Evolutionary conservation across 1,140 invertebrate genomes (phyloP).

Genomic region (Plectus sambesii): DNA sequence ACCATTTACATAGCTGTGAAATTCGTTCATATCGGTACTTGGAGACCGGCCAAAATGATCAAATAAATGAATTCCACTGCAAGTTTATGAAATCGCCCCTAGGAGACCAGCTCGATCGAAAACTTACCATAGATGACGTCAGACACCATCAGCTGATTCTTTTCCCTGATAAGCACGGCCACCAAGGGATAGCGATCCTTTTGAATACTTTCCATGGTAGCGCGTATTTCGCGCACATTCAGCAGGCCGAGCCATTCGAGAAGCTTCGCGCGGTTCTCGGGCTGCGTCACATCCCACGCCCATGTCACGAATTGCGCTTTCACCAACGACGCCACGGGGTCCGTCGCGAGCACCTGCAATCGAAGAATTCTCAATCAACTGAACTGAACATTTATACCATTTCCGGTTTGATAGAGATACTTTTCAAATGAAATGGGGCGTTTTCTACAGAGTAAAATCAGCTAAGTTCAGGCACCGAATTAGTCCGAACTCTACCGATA

Average conservation of each 20-base stretch:
- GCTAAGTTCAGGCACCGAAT: too few relatives aligned
- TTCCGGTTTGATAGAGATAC: not conserved
- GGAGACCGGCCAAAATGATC: too few relatives aligned
- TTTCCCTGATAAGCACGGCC: not conserved
- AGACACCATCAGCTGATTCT: too few relatives aligned
- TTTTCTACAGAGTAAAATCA: not conserved
- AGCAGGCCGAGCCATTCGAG: slow-evolving; percentile 1
- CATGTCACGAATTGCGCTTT: slow-evolving; percentile 27
- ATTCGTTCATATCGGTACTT: too few relatives aligned
- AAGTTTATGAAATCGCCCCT: slow-evolving; percentile 20
- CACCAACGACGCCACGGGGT: slow-evolving; percentile 19
- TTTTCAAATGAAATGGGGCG: too few relatives aligned
- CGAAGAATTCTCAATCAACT: slow-evolving; percentile 14
- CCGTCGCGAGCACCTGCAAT: slow-evolving; percentile 27
- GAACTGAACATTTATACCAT: not conserved
- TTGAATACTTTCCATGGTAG: slow-evolving; percentile 14
- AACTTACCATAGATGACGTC: slow-evolving; percentile 10
- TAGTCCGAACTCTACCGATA: too few relatives aligned
- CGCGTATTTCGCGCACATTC: slow-evolving; percentile 1
- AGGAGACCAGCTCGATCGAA: slow-evolving; percentile 8
- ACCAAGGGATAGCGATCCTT: slow-evolving; percentile 22
- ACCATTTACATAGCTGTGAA: too few relatives aligned
- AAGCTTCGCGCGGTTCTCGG: not conserved
- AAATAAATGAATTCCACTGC: slow-evolving; percentile 23
- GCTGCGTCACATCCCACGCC: slow-evolving; percentile 29